Evolutionary conservation across 1,140 invertebrate species (phyloP).

Genomic region (Achatina immaculata): DNA sequence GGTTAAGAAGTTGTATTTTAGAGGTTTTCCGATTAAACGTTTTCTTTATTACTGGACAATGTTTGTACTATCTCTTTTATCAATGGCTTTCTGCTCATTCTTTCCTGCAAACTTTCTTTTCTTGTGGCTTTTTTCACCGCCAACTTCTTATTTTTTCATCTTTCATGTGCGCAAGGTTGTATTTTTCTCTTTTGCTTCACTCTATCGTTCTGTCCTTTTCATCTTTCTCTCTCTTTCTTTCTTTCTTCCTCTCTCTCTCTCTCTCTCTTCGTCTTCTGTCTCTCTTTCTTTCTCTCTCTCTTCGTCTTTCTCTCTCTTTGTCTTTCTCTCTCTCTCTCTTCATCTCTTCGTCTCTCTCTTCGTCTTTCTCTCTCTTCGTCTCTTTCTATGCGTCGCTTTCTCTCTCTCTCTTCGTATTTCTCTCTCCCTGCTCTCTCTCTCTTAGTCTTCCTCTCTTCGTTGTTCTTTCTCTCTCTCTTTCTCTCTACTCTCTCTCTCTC

Average conservation of each 20-base stretch:
- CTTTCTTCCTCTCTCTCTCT: not conserved
- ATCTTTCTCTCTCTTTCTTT: constrained; percentile 13
- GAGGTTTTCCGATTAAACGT: no score
- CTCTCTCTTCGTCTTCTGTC: not conserved
- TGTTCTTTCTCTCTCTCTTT: no score
- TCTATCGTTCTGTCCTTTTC: not conserved
- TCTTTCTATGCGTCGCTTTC: not conserved
- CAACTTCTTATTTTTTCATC: not conserved
- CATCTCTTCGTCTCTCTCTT: constrained; percentile 10
- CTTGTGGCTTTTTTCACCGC: not conserved
- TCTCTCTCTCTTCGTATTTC: not conserved
- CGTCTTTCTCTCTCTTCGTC: constrained; percentile 14
- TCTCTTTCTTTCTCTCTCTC: constrained; percentile 20
- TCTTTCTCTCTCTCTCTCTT: constrained; percentile 12
- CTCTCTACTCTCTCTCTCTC: no score
- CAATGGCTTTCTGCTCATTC: not conserved
- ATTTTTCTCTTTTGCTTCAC: not conserved
- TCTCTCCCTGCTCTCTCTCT: not conserved
- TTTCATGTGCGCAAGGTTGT: not conserved
- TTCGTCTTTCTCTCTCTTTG: not conserved
- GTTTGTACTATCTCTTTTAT: no score
- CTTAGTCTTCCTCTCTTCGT: not conserved
- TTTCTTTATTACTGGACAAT: no score
- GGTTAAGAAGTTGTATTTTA: no score
- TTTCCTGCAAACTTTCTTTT: not conserved